Conservation (phyloP, 2,888 invertebrate species). For the Lysandra coridon region DNA sequence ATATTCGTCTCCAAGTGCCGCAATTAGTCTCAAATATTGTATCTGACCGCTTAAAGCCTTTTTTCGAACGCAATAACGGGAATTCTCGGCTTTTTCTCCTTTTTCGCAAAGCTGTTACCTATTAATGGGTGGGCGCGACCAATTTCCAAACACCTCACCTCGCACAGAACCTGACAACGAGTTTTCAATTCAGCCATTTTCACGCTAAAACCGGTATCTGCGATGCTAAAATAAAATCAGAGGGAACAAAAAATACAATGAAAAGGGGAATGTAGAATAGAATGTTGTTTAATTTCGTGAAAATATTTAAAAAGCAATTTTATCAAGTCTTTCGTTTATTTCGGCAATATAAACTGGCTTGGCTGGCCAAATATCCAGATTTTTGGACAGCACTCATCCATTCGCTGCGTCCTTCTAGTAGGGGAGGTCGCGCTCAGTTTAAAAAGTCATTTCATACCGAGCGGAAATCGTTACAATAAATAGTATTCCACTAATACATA, state of each 20-base stretch:
- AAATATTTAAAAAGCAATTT: too few species aligned
- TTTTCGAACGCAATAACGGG: constrained; percentile 5
- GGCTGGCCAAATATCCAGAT: too few species aligned
- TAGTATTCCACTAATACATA: too few species aligned
- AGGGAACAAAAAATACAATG: not conserved
- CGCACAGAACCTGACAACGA: constrained; percentile 48
- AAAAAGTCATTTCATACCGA: too few species aligned
- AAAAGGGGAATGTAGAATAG: not conserved
- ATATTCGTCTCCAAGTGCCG: too few species aligned
- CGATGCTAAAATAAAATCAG: not conserved
- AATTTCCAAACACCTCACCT: constrained; percentile 53
- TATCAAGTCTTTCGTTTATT: too few species aligned
- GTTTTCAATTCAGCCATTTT: constrained; percentile 59
- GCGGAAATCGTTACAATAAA: too few species aligned
- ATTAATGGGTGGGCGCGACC: constrained; percentile 52
- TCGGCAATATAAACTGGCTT: too few species aligned
- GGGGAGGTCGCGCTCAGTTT: too few species aligned
- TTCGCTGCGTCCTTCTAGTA: too few species aligned
- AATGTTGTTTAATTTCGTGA: too few species aligned
- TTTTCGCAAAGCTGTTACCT: constrained; percentile 40
- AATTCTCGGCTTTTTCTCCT: not conserved
- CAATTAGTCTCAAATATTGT: not conserved
- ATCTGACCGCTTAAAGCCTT: constrained; percentile 2
- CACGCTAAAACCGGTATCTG: constrained; percentile 43
- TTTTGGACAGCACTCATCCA: too few species aligned